phyloP scores from a whole-genome alignment of 2,888 invertebrate species.

The Octonoba sinensis region DNA sequence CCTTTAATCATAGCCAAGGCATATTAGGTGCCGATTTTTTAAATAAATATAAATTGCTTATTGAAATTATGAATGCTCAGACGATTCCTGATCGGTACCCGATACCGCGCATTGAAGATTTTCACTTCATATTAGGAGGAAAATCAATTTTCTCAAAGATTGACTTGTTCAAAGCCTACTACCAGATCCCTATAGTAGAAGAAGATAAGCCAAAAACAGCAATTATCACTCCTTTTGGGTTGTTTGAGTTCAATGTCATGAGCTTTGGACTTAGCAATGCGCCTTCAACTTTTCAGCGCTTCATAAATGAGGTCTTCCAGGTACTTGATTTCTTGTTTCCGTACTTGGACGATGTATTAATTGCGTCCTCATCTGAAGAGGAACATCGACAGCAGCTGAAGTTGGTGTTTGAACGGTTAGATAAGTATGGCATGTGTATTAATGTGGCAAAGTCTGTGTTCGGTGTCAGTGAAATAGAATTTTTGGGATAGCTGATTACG shows the following conservation, averaged over 20 bases:
- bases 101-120: constrained; percentile 37
- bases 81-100: constrained; percentile 39
- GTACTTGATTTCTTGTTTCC: too few species aligned
- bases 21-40: constrained; percentile 65
- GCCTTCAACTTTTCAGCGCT: too few species aligned
- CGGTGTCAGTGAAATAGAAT: too few species aligned
- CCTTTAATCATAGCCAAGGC: constrained; percentile 56
- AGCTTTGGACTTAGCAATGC: neutral
- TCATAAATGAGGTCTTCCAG: too few species aligned
- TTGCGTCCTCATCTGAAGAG: too few species aligned
- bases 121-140: constrained; percentile 19
- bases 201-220: constrained; percentile 21
- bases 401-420: too few species aligned
- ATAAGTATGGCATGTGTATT: too few species aligned
- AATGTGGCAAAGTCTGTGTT: too few species aligned
- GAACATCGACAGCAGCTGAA: too few species aligned
- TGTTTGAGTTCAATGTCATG: constrained; percentile 9
- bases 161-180: constrained; percentile 31
- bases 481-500: too few species aligned
- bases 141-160: constrained; percentile 30
- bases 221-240: constrained; percentile 24
- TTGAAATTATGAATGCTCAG: constrained; percentile 21
- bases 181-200: constrained; percentile 4
- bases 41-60: constrained; percentile 22
- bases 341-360: too few species aligned